phyloP scores from a whole-genome alignment of 2,888 invertebrate species.

The Tyria jacobaeae region DNA sequence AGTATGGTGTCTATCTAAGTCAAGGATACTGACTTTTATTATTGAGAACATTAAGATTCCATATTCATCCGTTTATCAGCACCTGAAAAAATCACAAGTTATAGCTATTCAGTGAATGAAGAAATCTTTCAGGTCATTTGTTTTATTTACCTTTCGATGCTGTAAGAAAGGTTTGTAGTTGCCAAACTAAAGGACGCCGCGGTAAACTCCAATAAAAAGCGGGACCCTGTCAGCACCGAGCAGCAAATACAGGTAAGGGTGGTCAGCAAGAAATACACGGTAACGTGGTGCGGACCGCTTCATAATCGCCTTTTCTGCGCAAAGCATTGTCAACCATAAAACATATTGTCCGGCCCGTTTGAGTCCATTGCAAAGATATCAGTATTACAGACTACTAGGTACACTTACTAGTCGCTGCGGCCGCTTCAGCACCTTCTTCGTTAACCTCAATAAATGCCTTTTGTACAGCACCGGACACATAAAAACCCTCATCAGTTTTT shows the following conservation, averaged over 20 bases:
- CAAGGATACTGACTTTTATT: neutral
- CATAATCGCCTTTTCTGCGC: neutral
- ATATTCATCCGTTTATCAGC: neutral
- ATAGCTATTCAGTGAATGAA: too few species aligned
- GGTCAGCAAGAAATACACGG: neutral
- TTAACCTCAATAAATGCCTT: conserved; percentile 95
- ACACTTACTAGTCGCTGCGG: conserved; percentile 92
- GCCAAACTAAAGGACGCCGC: neutral
- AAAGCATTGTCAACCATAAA: neutral
- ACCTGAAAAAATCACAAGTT: neutral
- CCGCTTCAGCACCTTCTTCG: conserved; percentile 95
- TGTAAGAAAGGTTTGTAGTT: neutral
- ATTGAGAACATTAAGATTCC: neutral
- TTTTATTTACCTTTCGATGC: neutral
- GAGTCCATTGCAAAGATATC: too few species aligned
- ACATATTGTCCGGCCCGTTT: neutral
- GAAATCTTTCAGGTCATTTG: too few species aligned
- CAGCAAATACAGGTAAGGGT: conserved; percentile 1
- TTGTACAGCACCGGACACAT: conserved; percentile 91
- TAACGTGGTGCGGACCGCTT: neutral
- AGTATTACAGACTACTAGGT: neutral
- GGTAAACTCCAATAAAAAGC: conserved; percentile 1
- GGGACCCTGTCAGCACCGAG: conserved; percentile 1
- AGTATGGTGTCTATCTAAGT: too few species aligned
- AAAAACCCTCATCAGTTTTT: conserved; percentile 75